A percentile compares a stretch with the other conserved stretches of the same genome.
These are phyloP conservation scores for Tethya wilhelma DNA, from an alignment of 37 sponge, comb jelly and placozoan genomes.

Conservation along the genomic window DNA sequence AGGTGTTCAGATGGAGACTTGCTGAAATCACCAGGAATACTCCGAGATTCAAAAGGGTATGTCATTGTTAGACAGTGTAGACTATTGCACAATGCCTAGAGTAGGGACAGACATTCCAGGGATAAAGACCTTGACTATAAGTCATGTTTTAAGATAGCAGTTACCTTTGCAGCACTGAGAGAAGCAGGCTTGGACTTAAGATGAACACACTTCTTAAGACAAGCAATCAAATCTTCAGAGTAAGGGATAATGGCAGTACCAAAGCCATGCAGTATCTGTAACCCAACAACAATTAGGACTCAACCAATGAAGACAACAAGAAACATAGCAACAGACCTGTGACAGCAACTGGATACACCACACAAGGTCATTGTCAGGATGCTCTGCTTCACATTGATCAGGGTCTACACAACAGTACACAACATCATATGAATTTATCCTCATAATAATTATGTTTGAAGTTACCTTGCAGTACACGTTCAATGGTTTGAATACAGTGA, in stretches of 20 bases:
- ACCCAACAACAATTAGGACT: not conserved
- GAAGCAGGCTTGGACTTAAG: conserved; percentile 55
- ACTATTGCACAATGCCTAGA: conserved; percentile 40
- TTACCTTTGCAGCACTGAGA: conserved; percentile 41
- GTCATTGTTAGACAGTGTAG: conserved; percentile 50
- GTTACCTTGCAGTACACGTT: conserved; percentile 52
- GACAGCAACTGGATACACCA: conserved; percentile 81
- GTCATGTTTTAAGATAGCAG: not conserved
- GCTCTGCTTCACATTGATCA: conserved; percentile 72
- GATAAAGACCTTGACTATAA: not conserved
- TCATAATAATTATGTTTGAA: not conserved
- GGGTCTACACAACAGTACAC: conserved; percentile 51
- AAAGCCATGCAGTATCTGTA: conserved; percentile 26
- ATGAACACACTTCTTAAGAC: conserved; percentile 57
- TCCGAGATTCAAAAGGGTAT: conserved; percentile 58
- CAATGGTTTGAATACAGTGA: conserved; percentile 45
- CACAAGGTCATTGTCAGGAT: conserved; percentile 69
- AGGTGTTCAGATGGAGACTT: conserved; percentile 55
- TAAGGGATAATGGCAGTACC: conserved; percentile 45
- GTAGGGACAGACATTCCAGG: not conserved
- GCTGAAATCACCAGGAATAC: conserved; percentile 20
- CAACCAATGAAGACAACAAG: not conserved
- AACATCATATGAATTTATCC: too few relatives aligned
- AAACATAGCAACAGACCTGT: conserved; percentile 15
- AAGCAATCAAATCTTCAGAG: conserved; percentile 37